Percentiles rank a stretch among this genome's conserved stretches.
Conservation (phyloP, 2,113 vertebrate genomes). For the Pangasianodon hypophthalmus region DNA sequence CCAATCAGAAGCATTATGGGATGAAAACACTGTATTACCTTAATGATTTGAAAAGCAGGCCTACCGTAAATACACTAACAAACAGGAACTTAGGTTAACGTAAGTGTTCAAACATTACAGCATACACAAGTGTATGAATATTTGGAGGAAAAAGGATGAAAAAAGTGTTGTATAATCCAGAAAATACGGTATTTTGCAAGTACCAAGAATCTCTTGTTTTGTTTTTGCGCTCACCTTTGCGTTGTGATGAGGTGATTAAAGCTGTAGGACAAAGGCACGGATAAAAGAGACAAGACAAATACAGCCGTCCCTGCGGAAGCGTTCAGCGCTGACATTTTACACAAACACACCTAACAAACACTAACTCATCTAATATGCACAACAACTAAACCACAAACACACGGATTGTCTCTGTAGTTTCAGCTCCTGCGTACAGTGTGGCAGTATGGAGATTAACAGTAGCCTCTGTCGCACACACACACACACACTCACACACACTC, state of each 20-base stretch:
- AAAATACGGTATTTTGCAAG: background rate
- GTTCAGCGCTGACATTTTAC: slow-evolving; percentile 71
- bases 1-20: background rate
- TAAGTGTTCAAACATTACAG: background rate
- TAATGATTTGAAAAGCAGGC: background rate
- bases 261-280: slow-evolving; percentile 84
- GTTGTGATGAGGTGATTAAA: slow-evolving; percentile 78
- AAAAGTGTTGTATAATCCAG: background rate
- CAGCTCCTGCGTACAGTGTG: background rate
- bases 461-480: background rate
- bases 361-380: background rate
- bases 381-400: background rate
- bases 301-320: slow-evolving; percentile 86
- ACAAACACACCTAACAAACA: background rate
- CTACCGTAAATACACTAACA: background rate
- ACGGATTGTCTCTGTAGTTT: background rate
- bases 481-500: background rate
- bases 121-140: background rate
- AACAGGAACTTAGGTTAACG: background rate
- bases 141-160: background rate
- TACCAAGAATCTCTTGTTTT: background rate
- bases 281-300: slow-evolving; percentile 84
- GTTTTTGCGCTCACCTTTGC: slow-evolving; percentile 72
- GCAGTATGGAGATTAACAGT: background rate
- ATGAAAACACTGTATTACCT: background rate